Evolutionary conservation across 2,113 vertebrate species (phyloP), one percentile per base, ranked within the genome.

Genomic region (Bufo gargarizans): DNA sequence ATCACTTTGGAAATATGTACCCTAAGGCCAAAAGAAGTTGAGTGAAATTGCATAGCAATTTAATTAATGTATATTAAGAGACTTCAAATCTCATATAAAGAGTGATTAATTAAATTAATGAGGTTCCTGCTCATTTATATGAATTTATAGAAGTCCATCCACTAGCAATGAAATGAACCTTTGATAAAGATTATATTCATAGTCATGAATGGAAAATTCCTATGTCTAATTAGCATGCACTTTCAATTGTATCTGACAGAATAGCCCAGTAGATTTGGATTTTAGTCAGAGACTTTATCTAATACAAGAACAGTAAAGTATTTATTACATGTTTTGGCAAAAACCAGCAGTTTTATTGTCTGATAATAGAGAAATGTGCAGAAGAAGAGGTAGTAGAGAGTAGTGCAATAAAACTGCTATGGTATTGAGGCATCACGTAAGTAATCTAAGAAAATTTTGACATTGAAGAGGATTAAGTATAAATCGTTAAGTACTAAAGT

Each of bases 21-120:
- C 84, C 58, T 86, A 50, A 59, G 72, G 71, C 84, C 14, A 17
- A 61, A 77, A 65, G 58, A 77, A 86, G 43, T 77, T 47, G 72
- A 86, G 16, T 63, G 43, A 77, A 77, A 86, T 50, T 58, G 43
- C 45, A 55, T 13, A 9, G 82, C 65, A 84, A 84, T 84, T 16
- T 69, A 76, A 77, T 76, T 77, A 86, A 86, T 77, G 71, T 63
- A 86, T 61, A 86, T 77, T 86, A 77, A 86, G 71, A 86, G 71
- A 77, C 71, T 77, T 77, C 33, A 71, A 63, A 77, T 77, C 72
- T 77, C 53, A 86, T 77, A 77, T 63, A 77, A 59, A 76, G 43
- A 86, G 45, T 77, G 50, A 86, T 86, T 86, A 77, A 86, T 86
- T 77, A 50, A 61, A 86, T 77, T 86, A 77, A 86, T 86, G 17